A percentile compares a stretch with the other conserved stretches of the same genome.
Evolutionary conservation across 1,140 invertebrate species (phyloP).

Genomic region (Episyrphus balteatus): DNA sequence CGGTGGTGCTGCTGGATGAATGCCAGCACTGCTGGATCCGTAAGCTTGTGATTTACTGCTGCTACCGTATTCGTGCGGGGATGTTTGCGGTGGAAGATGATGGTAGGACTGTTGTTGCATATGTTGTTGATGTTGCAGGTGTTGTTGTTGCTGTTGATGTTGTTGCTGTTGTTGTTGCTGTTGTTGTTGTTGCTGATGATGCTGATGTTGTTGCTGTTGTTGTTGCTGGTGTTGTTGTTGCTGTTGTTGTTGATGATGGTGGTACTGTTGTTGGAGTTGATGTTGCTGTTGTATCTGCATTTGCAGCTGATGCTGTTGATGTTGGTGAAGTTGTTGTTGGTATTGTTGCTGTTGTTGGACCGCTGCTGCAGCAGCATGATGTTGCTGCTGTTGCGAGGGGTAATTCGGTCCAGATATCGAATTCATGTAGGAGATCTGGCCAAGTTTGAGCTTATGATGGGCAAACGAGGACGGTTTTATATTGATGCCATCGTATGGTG

Average conservation of each 20-base stretch:
- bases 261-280: constrained; percentile 6
- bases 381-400: neutral
- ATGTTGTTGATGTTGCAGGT: constrained; percentile 16
- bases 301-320: constrained; percentile 1
- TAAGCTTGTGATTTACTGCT: neutral
- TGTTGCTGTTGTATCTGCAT: constrained; percentile 6
- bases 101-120: neutral
- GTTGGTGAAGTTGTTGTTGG: neutral
- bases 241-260: constrained; percentile 25
- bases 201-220: neutral
- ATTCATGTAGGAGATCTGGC: constrained; percentile 11
- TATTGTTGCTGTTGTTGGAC: neutral
- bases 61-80: neutral
- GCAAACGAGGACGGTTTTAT: constrained; percentile 19
- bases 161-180: neutral
- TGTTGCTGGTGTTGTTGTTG: constrained; percentile 20
- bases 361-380: neutral
- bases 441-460: constrained; percentile 31
- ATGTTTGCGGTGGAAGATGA: neutral
- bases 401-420: constrained; percentile 2
- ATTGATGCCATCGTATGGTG: constrained; percentile 7
- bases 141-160: constrained; percentile 2
- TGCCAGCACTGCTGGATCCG: constrained; percentile 7
- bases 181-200: neutral
- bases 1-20: constrained; percentile 14